Evolutionary conservation across 2,888 invertebrate species (phyloP), one percentile per base, ranked within the genome.

Genomic region (Tiphia femorata): DNA sequence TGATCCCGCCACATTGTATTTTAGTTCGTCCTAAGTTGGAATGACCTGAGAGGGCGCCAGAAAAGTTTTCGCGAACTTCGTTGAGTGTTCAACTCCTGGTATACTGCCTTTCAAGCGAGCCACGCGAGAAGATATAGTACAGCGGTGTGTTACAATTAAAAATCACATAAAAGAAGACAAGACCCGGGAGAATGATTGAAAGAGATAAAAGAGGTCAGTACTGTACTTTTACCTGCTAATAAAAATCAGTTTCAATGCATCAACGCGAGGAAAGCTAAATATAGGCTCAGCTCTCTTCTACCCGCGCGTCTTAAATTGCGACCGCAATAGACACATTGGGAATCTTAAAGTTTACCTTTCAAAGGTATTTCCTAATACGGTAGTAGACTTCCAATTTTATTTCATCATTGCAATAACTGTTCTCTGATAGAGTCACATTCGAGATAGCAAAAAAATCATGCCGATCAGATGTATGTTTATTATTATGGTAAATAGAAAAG

Each of bases 201-300:
- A n/a, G n/a, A 17, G 56, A 46, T 41, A 62, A 59, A 51, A 72
- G 58, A 62, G 70, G 70, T 70, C 60, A 64, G 62, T 46, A 21
- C 3, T 7, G 8, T 16, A n/a, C n/a, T n/a, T n/a, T n/a, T n/a
- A n/a, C n/a, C n/a, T n/a, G n/a, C n/a, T n/a, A n/a, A n/a, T n/a
- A n/a, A n/a, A n/a, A 40, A 38, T 14, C 16, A 27, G 55, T 33
- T 43, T 29, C 44, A 54, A 47, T 14, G 35, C 33, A 25, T 52
- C 8, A 30, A 17, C 12, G 20, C n/a, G n/a, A n/a, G n/a, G n/a
- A n/a, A n/a, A 49, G 37, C 64, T 69, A 69, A 64, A 67, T 69
- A 66, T 64, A 69, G 44, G 41, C 52, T 60, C 19, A n/a, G n/a
- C n/a, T 25, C 12, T 17, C 38, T 35, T 48, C 23, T 40, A 54